phyloP scores from a whole-genome alignment of 2,888 invertebrate genomes.

The Melanophora roralis region DNA sequence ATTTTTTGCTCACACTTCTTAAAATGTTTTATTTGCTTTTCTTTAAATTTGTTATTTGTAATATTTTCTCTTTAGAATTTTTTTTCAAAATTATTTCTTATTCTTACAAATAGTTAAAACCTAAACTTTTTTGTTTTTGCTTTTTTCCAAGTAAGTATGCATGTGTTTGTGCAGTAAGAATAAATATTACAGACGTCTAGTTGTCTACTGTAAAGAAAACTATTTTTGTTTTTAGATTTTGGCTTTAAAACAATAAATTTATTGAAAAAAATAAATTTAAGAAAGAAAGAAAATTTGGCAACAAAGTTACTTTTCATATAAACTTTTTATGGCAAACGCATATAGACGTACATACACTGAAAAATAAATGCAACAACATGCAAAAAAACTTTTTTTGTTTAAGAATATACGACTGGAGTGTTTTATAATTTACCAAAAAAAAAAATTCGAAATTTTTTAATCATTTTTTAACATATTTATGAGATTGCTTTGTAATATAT shows the following conservation, averaged over 20 bases:
- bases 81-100: no score
- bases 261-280: background rate
- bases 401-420: no score
- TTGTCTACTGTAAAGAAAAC: slow-evolving; percentile 18
- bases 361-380: background rate
- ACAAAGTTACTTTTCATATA: slow-evolving; percentile 13
- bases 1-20: no score
- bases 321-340: background rate
- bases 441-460: no score
- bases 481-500: no score
- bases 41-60: no score
- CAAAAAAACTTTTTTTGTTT: background rate
- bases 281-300: slow-evolving; percentile 9
- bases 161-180: background rate
- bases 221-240: background rate
- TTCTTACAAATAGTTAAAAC: no score
- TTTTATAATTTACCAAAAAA: no score
- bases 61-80: no score
- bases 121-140: no score
- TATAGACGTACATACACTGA: background rate
- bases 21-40: no score
- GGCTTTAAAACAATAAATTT: background rate
- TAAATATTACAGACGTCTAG: slow-evolving; percentile 12
- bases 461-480: no score
- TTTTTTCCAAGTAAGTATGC: background rate